phyloP scores from a whole-genome alignment of 2,888 invertebrate species.

The Noctuana brunneofusca region DNA sequence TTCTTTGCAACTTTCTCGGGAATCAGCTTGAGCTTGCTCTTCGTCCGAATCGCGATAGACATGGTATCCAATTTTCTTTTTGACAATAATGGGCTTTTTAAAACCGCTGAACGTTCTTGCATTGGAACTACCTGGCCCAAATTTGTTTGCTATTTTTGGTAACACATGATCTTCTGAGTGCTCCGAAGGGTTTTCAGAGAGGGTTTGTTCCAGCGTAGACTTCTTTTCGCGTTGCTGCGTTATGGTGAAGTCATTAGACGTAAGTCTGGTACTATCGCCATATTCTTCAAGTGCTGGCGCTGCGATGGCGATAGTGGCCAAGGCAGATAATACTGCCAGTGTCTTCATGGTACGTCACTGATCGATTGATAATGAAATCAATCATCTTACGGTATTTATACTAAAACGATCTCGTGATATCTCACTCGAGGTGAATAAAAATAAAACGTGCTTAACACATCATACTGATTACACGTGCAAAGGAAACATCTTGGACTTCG shows the following conservation, averaged over 20 bases:
- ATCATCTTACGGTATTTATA: conserved; percentile 60
- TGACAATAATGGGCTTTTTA: conserved; percentile 64
- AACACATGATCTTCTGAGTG: conserved; percentile 29
- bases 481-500: conserved; percentile 49
- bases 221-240: conserved; percentile 55
- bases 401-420: conserved; percentile 45
- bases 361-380: conserved; percentile 55
- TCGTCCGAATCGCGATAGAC: conserved; percentile 68
- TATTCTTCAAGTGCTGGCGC: conserved; percentile 58
- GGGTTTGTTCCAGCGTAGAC: conserved; percentile 47
- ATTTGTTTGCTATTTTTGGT: conserved; percentile 19
- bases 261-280: conserved; percentile 41
- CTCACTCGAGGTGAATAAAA: conserved; percentile 42
- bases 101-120: conserved; percentile 47
- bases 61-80: conserved; percentile 63
- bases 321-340: conserved; percentile 61
- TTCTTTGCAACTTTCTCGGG: conserved; percentile 60
- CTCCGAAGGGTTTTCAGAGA: conserved; percentile 33
- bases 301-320: conserved; percentile 58
- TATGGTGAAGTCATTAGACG: conserved; percentile 41
- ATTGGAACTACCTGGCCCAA: conserved; percentile 39
- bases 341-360: conserved; percentile 67
- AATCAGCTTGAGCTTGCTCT: conserved; percentile 57
- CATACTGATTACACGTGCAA: conserved; percentile 48
- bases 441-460: conserved; percentile 61